Evolutionary conservation across 1,140 invertebrate species (phyloP), one percentile per base, ranked within the genome.

Genomic region (Ips typographus): DNA sequence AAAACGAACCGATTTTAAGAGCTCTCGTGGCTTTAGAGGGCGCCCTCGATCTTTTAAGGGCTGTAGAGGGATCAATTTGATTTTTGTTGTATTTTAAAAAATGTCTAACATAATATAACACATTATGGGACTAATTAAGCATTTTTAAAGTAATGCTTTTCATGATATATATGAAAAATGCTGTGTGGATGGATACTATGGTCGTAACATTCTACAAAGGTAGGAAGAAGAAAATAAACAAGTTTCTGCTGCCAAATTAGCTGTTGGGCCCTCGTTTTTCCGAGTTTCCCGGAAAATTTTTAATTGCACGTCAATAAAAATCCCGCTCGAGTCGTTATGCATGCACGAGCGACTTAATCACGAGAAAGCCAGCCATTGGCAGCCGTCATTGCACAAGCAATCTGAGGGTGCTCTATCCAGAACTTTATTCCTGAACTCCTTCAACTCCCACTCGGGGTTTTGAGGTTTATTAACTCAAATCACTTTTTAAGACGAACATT

Each of bases 271-370:
- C 52, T 63, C 39, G 61, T 66, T 58, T 22, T 22, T 58, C 22
- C 64, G 40, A 47, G 4, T 66, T 66, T 58, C 39, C 64, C 5
- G 58, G 42, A 64, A 66, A 58, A 57, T 56, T 66, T 66, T 66
- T 66, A 66, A 66, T 66, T 66, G 64, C 64, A 58, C 64, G 64
- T 58, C 64, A 58, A 66, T 66, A 66, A 66, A 66, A 66, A 66
- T 66, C 64, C 64, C 42, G 41, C 64, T 43, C 55, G 49, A 40
- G 55, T 66, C 64, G 64, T 66, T 66, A 66, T 66, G 64, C 60
- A 71, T 71, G 70, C 70, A 71, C 70, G 70, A 71, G 70, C 65
- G 70, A 61, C 65, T 67, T 71, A 71, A 71, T 71, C 57, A 71
- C 70, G 65, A 57, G 64, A 66, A 66, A 66, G 64, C 64, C 64